A percentile compares a stretch with the other conserved stretches of the same genome.
phyloP scores from a whole-genome alignment of 2,113 vertebrate genomes.

The Coptodon bakossiorum region DNA sequence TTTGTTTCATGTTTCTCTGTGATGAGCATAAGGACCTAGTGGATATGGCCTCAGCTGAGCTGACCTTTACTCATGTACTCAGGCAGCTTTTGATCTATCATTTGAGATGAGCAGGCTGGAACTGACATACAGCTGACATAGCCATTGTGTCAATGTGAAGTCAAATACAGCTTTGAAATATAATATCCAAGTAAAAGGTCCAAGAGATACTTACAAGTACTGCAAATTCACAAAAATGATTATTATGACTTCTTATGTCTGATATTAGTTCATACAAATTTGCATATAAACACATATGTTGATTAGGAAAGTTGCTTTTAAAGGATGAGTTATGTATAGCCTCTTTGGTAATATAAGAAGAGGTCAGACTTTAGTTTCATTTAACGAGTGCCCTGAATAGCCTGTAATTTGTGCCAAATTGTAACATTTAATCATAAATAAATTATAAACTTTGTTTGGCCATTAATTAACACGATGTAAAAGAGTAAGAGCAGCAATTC shows the following conservation, averaged over 20 bases:
- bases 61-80: not conserved
- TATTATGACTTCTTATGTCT: not conserved
- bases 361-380: not conserved
- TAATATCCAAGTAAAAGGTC: not conserved
- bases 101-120: not conserved
- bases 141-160: not conserved
- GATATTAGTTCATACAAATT: not conserved
- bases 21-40: not conserved
- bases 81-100: not conserved
- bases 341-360: not conserved
- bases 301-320: not conserved
- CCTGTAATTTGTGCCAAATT: not conserved
- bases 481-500: not conserved
- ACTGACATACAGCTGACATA: not conserved
- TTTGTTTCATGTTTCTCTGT: not conserved
- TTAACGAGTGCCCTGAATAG: not conserved
- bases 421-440: not conserved
- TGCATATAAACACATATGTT: not conserved
- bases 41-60: not conserved
- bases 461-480: not conserved
- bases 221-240: not conserved
- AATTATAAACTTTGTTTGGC: fast-evolving
- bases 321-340: not conserved
- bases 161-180: not conserved
- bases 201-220: not conserved